Conservation (phyloP, 2,113 vertebrate species). For the Lycocorax pyrrhopterus region DNA sequence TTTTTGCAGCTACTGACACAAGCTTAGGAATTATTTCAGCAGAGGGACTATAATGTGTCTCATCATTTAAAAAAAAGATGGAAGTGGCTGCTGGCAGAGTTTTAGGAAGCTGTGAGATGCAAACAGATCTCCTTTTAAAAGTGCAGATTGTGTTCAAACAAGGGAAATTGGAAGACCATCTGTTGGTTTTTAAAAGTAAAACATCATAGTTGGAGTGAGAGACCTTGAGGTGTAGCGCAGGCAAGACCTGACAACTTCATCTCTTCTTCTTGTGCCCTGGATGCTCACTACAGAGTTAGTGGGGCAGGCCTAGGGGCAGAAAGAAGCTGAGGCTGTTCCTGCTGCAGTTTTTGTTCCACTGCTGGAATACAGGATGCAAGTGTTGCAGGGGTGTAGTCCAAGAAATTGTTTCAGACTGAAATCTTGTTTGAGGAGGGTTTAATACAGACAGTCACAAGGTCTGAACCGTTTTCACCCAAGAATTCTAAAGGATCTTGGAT, state of each 20-base stretch:
- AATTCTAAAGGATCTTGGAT: neutral
- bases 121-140: neutral
- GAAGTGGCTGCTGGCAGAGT: neutral
- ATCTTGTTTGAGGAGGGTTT: neutral
- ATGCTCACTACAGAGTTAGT: neutral
- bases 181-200: neutral
- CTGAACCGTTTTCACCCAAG: neutral
- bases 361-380: neutral
- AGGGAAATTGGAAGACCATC: neutral
- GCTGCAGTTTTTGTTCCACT: neutral
- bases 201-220: neutral
- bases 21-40: neutral
- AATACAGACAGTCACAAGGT: neutral
- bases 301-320: neutral
- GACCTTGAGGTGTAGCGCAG: neutral
- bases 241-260: neutral
- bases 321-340: neutral
- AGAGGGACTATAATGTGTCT: neutral
- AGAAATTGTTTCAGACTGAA: neutral
- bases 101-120: neutral
- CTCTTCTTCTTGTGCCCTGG: neutral
- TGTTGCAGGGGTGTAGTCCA: neutral
- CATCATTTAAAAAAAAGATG: neutral
- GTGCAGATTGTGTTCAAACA: neutral
- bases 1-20: neutral